Evolutionary conservation across 2,113 vertebrate species (phyloP), one percentile per base, ranked within the genome.

Genomic region (Spea multiplicata): DNA sequence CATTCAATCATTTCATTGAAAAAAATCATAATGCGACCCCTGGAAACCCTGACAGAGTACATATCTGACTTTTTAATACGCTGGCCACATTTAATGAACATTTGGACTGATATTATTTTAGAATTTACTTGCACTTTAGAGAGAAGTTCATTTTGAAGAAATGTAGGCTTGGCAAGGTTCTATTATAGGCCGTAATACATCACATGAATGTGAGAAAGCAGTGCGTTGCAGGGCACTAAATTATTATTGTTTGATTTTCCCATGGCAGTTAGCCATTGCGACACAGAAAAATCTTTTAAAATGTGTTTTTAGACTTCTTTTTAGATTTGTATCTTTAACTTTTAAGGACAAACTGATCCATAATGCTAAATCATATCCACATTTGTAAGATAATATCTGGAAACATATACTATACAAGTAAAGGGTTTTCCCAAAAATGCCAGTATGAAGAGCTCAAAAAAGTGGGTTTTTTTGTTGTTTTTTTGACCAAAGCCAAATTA

Each of bases 181-280:
- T 44, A 5, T 67, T 14, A 47, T 47, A 14, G 17, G 4, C 44
- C 12, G 12, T 46, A 52, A 70, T 45, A 73, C 30, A 61, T 61
- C 52, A 57, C 13, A 16, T 50, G 48, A 72, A 72, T 53, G 52
- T 72, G 70, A n/a, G 14, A 2, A 72, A 72, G 10, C 16, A 53
- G 52, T 59, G 30, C 52, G 61, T 61, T 12, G 10, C 13, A 45
- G 52, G 53, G 13, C 53, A 46, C 12, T 73, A 73, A 68, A 53
- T 59, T 53, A 57, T 73, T 55, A 73, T 59, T 73, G 30, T 62
- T 73, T 57, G 71, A 73, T 8, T 53, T 13, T 16, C 12, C 17
- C 12, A 55, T 69, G 8, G 14, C 44, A 45, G 3, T 57, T 53
- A 49, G 68, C 68, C 50, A 14, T 49, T 50, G 7, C 3, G 6